These are phyloP conservation scores for Pantherophis alleghaniensis DNA, from an alignment of 2,797 vertebrate species.

Conservation along the genomic window DNA sequence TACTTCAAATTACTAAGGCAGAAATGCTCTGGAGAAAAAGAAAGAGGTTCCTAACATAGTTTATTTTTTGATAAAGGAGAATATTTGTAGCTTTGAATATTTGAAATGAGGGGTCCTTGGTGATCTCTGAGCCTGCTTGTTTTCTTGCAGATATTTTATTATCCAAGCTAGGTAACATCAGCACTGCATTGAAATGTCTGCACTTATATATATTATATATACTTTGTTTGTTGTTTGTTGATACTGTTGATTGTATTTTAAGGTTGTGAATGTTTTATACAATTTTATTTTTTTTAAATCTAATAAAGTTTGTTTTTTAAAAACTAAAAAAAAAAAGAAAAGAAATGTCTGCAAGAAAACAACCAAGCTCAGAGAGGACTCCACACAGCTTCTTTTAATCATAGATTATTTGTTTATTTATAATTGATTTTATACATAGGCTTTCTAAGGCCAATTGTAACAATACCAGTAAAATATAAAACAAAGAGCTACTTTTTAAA, in stretches of 20 bases:
- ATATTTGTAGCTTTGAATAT: background rate
- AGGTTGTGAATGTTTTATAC: too few relatives aligned
- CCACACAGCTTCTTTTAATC: background rate
- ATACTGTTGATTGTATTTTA: too few relatives aligned
- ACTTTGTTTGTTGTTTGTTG: too few relatives aligned
- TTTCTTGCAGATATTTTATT: background rate
- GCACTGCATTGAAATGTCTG: background rate
- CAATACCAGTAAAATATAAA: background rate
- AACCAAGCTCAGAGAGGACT: background rate
- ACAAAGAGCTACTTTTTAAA: background rate
- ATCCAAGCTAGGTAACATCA: background rate
- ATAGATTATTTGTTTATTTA: background rate
- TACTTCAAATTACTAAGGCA: background rate
- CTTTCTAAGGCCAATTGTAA: background rate
- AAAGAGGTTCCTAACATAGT: background rate
- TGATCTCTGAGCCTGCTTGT: background rate
- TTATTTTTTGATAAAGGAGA: constrained; percentile 64
- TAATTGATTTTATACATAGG: background rate
- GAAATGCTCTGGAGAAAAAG: constrained; percentile 16
- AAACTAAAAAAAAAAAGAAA: too few relatives aligned
- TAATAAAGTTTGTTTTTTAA: too few relatives aligned
- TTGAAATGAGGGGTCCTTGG: background rate
- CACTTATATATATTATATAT: background rate
- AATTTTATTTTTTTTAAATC: too few relatives aligned
- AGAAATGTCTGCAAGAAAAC: background rate